These are phyloP conservation scores for Carcharodon carcharias DNA, from an alignment of 2,797 vertebrate genomes.

Conservation along the genomic window DNA sequence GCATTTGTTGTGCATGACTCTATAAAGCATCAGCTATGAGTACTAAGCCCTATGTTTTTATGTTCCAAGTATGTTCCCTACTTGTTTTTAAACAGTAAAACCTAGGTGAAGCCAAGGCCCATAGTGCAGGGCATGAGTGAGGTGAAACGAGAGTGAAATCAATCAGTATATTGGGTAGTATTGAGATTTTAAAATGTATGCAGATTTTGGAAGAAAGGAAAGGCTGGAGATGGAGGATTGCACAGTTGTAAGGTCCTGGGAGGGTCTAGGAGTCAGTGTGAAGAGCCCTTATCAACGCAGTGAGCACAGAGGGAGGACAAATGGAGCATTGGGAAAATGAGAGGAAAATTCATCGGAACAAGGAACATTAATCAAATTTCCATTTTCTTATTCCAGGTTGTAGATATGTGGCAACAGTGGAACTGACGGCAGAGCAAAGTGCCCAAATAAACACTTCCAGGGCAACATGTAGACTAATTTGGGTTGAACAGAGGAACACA, in stretches of 20 bases:
- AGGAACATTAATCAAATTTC: not conserved
- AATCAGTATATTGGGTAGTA: not conserved
- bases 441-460: not conserved
- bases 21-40: not conserved
- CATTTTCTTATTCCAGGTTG: not conserved
- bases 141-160: not conserved
- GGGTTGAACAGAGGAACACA: not conserved
- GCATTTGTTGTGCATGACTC: not conserved
- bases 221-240: not conserved
- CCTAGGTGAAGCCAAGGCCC: not conserved
- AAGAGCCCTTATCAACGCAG: not conserved
- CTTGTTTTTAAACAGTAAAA: not conserved
- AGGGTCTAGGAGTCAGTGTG: not conserved
- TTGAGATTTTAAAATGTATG: not conserved
- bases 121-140: not conserved
- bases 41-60: not conserved
- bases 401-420: not conserved
- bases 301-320: not conserved
- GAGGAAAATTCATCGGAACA: not conserved
- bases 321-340: not conserved
- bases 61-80: not conserved
- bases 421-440: not conserved
- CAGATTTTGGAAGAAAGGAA: not conserved
- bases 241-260: not conserved
- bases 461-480: not conserved